A percentile compares a stretch with the other conserved stretches of the same genome.
Conservation (phyloP, 2,888 invertebrate species). For the Phalangium opilio region DNA sequence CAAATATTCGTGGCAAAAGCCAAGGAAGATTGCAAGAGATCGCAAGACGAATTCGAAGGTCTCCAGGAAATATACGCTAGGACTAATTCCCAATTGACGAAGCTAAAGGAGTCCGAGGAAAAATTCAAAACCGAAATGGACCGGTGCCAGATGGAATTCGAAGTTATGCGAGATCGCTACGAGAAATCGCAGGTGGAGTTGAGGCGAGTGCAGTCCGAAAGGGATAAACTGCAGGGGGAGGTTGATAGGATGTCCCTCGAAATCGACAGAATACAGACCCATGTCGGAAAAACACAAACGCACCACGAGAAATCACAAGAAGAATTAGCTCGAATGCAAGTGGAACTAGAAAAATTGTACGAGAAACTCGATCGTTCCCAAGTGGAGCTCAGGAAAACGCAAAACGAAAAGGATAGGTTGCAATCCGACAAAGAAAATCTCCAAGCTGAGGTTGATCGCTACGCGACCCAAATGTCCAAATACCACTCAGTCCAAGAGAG, state of each 20-base stretch:
- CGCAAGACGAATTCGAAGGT: conserved; percentile 69
- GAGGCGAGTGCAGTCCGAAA: conserved; percentile 41
- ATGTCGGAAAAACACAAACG: conserved; percentile 66
- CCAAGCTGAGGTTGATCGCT: conserved; percentile 59
- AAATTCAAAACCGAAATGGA: conserved; percentile 73
- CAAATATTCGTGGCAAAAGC: conserved; percentile 60
- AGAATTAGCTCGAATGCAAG: conserved; percentile 70
- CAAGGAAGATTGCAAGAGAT: conserved; percentile 67
- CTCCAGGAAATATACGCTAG: conserved; percentile 79
- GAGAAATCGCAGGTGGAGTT: conserved; percentile 75
- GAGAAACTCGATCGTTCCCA: conserved; percentile 77
- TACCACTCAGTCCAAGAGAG: conserved; percentile 42
- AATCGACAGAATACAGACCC: conserved; percentile 70
- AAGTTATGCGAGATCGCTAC: conserved; percentile 72
- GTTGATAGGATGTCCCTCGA: conserved; percentile 38
- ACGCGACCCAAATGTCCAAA: conserved; percentile 53
- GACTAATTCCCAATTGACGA: conserved; percentile 62
- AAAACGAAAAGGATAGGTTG: conserved; percentile 54
- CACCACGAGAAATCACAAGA: conserved; percentile 77
- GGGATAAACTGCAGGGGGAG: conserved; percentile 27
- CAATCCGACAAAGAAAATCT: conserved; percentile 57
- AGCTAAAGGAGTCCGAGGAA: conserved; percentile 78
- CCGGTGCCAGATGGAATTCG: conserved; percentile 57
- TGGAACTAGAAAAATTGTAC: conserved; percentile 77
- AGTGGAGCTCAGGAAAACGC: conserved; percentile 35